Base-by-base conservation (phyloP, 2,888 invertebrate species). In the Tetheella fluctuosa region DNA sequence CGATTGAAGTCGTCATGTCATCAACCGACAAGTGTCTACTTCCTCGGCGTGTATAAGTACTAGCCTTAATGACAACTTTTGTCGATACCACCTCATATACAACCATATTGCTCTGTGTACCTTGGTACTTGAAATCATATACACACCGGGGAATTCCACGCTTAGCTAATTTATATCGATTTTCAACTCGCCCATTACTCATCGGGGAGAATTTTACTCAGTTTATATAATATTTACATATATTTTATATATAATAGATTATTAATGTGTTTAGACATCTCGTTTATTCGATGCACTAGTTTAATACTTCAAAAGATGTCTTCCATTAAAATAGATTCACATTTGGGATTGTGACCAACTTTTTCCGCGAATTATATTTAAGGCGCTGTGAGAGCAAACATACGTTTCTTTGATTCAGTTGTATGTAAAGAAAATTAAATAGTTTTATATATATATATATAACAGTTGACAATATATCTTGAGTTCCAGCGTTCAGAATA, bases 1-100 rank as follows among this genome's bases (percentile, higher is more conserved):
- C 15, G 15, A 39, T 37, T 37, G 13, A 39, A 39, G 39, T n/a
- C 39, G 39, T n/a, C 66, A 65, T 37, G 59, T 63, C 60, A 58
- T 64, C 69, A 62, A 71, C 70, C 67, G 68, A 61, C 73, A 79
- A 79, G 74, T 79, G 75, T 70, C 59, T 61, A 71, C 67, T 76
- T 80, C 78, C 78, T 76, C 67, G 61, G 64, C 58, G 30, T 60
- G 54, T 59, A 17, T 23, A 59, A 52, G 63, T 59, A 56, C n/a
- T n/a, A n/a, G n/a, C 42, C 28, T 42, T 17, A 54, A 30, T 13
- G 10, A 30, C 5, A 30, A 17, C 17, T 54, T 30, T 34, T 23
- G 54, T 54, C 39, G n/a, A n/a, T n/a, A n/a, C n/a, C 15, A 37
- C 30, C 34, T 39, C 39, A 39, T n/a, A 39, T 39, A n/a, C 39